Percentiles rank a stretch among this genome's conserved stretches.
Conservation (phyloP, 1,140 invertebrate genomes). For the Anoplophora glabripennis region DNA sequence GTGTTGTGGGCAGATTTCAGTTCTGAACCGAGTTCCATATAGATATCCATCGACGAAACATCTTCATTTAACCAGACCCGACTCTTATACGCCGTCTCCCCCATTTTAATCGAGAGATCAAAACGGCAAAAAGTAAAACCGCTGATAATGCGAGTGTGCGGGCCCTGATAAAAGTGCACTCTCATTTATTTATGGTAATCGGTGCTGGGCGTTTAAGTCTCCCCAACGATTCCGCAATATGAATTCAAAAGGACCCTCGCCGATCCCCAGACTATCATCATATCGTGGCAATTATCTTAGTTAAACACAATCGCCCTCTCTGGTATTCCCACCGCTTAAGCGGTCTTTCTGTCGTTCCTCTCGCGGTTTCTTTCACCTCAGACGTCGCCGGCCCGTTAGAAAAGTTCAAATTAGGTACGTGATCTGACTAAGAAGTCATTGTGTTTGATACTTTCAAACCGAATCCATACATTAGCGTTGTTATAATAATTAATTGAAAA, state of each 20-base stretch:
- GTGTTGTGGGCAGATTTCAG: too few relatives aligned
- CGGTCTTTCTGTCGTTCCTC: background rate
- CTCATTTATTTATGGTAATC: conserved; percentile 35
- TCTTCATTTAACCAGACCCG: too few relatives aligned
- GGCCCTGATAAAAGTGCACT: conserved; percentile 26
- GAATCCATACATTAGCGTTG: too few relatives aligned
- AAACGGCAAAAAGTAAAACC: conserved; percentile 11
- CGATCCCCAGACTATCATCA: background rate
- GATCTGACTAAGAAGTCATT: too few relatives aligned
- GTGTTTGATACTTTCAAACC: too few relatives aligned
- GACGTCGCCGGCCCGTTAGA: too few relatives aligned
- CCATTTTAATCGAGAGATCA: conserved; percentile 1
- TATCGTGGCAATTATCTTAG: conserved; percentile 11
- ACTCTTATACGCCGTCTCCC: background rate
- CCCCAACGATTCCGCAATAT: conserved; percentile 1
- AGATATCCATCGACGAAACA: too few relatives aligned
- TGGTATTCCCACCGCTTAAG: conserved; percentile 2
- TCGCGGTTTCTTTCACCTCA: too few relatives aligned
- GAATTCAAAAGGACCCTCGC: conserved; percentile 9
- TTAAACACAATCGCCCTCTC: conserved; percentile 7
- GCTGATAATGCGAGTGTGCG: conserved; percentile 7
- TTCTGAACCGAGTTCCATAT: too few relatives aligned
- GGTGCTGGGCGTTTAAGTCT: conserved; percentile 12
- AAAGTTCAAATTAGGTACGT: too few relatives aligned
- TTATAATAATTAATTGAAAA: too few relatives aligned